Evolutionary conservation across 2,113 vertebrate species (phyloP).

Genomic region (Bufo gargarizans): DNA sequence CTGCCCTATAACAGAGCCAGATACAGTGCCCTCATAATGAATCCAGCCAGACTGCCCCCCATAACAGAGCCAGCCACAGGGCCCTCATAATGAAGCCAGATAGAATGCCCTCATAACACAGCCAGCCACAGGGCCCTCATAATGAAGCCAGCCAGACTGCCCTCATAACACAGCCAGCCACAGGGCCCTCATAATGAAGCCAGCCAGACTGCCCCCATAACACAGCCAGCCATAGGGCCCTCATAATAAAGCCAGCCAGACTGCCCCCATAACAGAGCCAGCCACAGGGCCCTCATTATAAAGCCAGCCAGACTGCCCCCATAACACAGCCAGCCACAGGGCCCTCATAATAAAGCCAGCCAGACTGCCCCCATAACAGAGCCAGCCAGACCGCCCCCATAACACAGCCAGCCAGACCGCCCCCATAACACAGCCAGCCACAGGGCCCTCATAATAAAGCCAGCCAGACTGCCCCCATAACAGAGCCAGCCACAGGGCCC

Average conservation of each 20-base stretch:
- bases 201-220: too few relatives aligned
- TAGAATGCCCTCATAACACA: neutral
- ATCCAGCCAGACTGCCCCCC: neutral
- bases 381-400: neutral
- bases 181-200: too few relatives aligned
- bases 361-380: neutral
- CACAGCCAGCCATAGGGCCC: neutral
- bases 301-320: neutral
- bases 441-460: neutral
- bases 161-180: too few relatives aligned
- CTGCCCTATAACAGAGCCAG: neutral
- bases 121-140: too few relatives aligned
- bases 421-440: neutral
- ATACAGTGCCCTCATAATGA: neutral
- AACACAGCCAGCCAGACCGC: neutral
- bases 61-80: neutral
- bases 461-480: neutral
- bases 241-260: neutral
- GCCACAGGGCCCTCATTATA: neutral
- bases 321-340: neutral
- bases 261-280: neutral
- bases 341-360: neutral
- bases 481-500: neutral
- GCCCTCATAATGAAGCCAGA: neutral
- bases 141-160: too few relatives aligned